Conservation (phyloP, 2,888 invertebrate genomes). For the Drosophila fungiperda region DNA sequence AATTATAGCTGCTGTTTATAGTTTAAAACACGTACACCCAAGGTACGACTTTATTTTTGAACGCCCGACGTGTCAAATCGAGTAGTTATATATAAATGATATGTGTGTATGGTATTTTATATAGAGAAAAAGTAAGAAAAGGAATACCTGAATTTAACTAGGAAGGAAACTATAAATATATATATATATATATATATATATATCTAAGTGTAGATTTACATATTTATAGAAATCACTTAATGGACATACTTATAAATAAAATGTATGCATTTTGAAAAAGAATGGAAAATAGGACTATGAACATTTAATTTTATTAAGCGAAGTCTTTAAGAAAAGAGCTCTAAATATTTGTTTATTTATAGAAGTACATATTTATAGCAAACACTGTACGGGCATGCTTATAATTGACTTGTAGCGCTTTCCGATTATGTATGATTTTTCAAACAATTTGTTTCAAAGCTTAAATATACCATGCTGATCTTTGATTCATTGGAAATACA, state of each 20-base stretch:
- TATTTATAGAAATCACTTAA: not conserved
- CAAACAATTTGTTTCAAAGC: constrained; percentile 13
- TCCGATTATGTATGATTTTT: constrained; percentile 9
- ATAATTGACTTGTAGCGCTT: constrained; percentile 9
- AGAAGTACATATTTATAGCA: not conserved
- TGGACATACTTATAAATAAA: not conserved
- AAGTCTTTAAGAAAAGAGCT: not conserved
- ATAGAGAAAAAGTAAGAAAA: not conserved
- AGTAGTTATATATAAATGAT: not conserved
- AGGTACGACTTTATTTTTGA: constrained; percentile 11
- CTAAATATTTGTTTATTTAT: not conserved
- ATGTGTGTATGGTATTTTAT: not conserved
- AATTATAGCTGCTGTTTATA: constrained; percentile 22
- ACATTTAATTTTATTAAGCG: not conserved
- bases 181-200: not conserved
- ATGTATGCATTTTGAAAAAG: not conserved
- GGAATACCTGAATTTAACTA: not conserved
- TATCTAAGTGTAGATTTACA: not conserved
- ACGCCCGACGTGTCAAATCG: constrained; percentile 39
- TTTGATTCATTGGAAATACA: constrained; percentile 13
- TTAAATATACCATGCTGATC: constrained; percentile 4
- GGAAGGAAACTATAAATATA: not conserved
- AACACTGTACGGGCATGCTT: constrained; percentile 1
- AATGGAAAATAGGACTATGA: not conserved
- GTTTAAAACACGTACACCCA: constrained; percentile 50